Evolutionary conservation across 2,888 invertebrate genomes (phyloP), one percentile per base, ranked within the genome.

Genomic region (Elmis aenea): DNA sequence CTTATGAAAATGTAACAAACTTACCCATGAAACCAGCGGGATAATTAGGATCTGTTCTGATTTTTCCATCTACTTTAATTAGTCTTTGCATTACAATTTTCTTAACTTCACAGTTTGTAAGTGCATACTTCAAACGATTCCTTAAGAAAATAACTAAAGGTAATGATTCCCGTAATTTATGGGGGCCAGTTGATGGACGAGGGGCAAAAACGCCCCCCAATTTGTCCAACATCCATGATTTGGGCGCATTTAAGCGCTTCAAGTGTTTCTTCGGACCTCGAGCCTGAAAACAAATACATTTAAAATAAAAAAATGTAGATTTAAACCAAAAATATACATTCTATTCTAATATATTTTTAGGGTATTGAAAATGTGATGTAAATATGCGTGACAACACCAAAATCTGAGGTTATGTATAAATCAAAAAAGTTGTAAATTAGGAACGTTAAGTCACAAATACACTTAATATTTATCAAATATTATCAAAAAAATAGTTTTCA

Each of bases 201-300:
- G 97, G 97, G 54, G 99, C 97, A 68, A 92, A 97, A 40, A 91
- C 93, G 65, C 97, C 97, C 50, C 94, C 93, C 60, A 97, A 75
- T 74, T 99, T 99, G 79, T 96, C 97, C 80, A 99, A 83, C 96
- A 99, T 97, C 99, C 99, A 99, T 87, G 97, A 92, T 74, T 95
- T 96, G 6, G 99, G 99, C 42, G 99, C 99, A 69, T 90, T 86
- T 64, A 99, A 79, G 73, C 99, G 94, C 85, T 99, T 99, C 79
- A 99, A 79, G 76, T 97, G 97, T 78, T 97, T 96, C 73, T 95
- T 96, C 26, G 95, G 96, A 71, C 99, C 99, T 73, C 97, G 89
- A 73, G 91, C 94, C 95, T 91, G 67, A 10, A 72, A 69, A 49
- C 48, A 50, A 41, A 49, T n/a, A n/a, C n/a, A n/a, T 18, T 18